Evolutionary conservation across 2,113 vertebrate species (phyloP).

Genomic region (Sitta europaea): DNA sequence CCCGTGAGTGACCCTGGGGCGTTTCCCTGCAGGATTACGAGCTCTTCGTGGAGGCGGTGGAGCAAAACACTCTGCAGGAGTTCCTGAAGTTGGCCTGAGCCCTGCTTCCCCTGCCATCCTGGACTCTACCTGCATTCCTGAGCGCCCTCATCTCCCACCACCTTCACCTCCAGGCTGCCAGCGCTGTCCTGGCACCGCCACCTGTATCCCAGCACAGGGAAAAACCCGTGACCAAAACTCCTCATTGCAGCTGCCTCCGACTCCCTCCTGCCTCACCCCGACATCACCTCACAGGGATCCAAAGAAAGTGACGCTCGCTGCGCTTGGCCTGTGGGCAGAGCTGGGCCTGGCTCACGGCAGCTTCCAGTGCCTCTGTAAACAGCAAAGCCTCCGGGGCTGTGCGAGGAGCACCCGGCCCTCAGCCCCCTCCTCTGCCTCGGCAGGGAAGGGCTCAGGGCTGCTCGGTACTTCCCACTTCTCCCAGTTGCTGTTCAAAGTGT

Average conservation of each 20-base stretch:
- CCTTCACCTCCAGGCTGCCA: constrained; percentile 60
- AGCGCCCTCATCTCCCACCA: constrained; percentile 44
- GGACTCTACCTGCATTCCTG: constrained; percentile 58
- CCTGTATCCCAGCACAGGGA: not conserved
- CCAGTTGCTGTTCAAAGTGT: constrained; percentile 11
- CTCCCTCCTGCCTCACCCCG: constrained; percentile 12
- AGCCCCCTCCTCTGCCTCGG: not conserved
- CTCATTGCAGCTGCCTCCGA: constrained; percentile 19
- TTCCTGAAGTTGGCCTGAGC: constrained; percentile 92
- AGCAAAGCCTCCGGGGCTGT: constrained; percentile 33
- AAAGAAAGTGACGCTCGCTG: not conserved
- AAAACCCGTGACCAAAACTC: constrained; percentile 75
- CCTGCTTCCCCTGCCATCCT: not conserved
- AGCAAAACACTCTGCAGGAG: constrained; percentile 86
- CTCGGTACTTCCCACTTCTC: not conserved
- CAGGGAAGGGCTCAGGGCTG: not conserved
- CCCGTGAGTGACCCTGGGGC: accelerated
- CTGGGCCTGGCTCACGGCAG: constrained; percentile 38
- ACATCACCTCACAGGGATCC: constrained; percentile 23
- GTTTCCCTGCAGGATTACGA: constrained; percentile 82
- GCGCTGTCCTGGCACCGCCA: not conserved
- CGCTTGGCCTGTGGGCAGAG: not conserved
- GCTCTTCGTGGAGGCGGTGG: constrained; percentile 90
- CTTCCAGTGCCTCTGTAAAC: constrained; percentile 61
- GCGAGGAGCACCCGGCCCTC: not conserved